These are phyloP conservation scores for Spodoptera exigua DNA, from an alignment of 2,888 invertebrate genomes.

Conservation along the genomic window DNA sequence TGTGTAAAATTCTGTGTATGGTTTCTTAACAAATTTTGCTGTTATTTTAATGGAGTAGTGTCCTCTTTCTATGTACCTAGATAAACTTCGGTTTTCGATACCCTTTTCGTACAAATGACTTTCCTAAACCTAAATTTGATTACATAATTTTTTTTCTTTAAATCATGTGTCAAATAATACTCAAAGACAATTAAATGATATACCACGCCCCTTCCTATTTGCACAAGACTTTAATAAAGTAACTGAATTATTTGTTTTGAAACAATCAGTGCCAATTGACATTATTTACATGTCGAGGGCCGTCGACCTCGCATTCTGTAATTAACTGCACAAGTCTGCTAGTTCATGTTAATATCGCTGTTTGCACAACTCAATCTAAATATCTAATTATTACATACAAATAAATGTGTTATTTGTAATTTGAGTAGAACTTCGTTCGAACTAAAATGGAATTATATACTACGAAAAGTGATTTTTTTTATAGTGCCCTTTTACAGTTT, in stretches of 20 bases:
- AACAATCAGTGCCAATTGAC: conserved; percentile 46
- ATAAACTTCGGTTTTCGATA: too few species aligned
- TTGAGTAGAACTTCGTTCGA: too few species aligned
- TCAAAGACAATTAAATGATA: conserved; percentile 6
- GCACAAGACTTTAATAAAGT: conserved; percentile 37
- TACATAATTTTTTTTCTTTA: too few species aligned
- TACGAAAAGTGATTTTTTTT: too few species aligned
- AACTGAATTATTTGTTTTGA: conserved; percentile 31
- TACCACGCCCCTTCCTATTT: conserved; percentile 14
- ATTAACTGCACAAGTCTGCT: conserved; percentile 37
- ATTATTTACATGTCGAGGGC: conserved; percentile 49
- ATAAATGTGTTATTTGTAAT: not conserved
- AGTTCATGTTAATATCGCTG: conserved; percentile 18
- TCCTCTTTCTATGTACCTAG: too few species aligned
- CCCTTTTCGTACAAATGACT: too few species aligned
- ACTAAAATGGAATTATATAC: too few species aligned
- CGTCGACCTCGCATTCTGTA: conserved; percentile 37
- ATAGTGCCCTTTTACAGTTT: too few species aligned
- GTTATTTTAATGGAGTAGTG: too few species aligned
- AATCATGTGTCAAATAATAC: not conserved
- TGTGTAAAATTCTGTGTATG: not conserved
- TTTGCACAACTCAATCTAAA: conserved; percentile 18
- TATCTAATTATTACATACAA: conserved; percentile 14
- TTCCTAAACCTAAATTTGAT: too few species aligned
- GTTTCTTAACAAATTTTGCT: too few species aligned